Evolutionary conservation across 2,797 vertebrate genomes (phyloP).

Genomic region (Sebastolobus alascanus): DNA sequence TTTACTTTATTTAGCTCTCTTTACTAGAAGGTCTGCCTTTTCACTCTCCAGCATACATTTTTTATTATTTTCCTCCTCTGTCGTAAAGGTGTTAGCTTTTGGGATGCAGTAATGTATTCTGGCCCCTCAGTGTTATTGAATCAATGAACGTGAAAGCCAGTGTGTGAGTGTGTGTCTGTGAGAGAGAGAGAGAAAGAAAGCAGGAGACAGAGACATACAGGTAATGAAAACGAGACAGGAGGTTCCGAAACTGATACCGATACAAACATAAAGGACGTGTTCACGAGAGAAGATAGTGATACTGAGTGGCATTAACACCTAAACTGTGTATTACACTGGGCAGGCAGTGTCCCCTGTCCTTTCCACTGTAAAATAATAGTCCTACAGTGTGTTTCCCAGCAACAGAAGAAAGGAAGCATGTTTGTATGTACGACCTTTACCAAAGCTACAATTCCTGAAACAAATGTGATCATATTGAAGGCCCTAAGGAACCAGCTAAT

Average conservation of each 20-base stretch:
- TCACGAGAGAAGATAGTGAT: not conserved
- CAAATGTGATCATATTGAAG: not conserved
- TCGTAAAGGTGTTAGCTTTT: conserved; percentile 73
- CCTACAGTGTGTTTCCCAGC: not conserved
- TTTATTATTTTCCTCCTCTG: conserved; percentile 68
- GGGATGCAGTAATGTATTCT: conserved; percentile 32
- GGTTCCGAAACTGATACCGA: conserved; percentile 5
- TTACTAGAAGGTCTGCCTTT: conserved; percentile 60
- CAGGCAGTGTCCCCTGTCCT: not conserved
- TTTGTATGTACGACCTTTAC: not conserved
- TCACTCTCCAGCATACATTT: conserved; percentile 74
- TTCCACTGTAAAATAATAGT: not conserved
- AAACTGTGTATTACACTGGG: not conserved
- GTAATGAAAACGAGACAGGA: conserved; percentile 14
- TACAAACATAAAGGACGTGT: not conserved
- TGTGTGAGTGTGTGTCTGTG: conserved; percentile 8
- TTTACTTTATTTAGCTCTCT: conserved; percentile 79
- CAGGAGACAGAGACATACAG: not conserved
- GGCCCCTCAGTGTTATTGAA: conserved; percentile 50
- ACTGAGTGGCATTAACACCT: not conserved
- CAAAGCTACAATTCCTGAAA: not conserved
- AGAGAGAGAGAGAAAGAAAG: not conserved
- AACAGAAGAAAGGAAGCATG: not conserved
- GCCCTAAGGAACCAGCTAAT: not conserved
- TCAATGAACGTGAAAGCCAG: conserved; percentile 21